Conservation (phyloP, 2,797 vertebrate genomes). For the Tapera naevia region DNA sequence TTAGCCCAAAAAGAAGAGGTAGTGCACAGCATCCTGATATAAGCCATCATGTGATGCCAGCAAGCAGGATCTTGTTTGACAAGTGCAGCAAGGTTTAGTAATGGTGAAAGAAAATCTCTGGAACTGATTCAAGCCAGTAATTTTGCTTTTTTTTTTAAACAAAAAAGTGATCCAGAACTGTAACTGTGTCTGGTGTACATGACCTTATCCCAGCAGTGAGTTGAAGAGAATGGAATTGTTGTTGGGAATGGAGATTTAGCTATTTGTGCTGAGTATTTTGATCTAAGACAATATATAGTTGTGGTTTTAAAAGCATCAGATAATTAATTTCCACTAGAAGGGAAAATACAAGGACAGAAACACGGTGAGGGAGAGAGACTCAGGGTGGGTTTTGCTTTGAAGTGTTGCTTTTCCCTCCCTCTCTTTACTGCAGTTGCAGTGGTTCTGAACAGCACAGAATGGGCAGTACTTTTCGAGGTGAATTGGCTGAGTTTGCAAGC, state of each 20-base stretch:
- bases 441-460: background rate
- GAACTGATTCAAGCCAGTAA: background rate
- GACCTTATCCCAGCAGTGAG: background rate
- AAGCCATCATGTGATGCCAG: background rate
- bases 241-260: background rate
- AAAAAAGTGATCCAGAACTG: background rate
- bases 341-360: background rate
- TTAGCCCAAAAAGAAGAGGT: background rate
- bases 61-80: background rate
- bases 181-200: background rate
- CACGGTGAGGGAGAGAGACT: rapidly evolving
- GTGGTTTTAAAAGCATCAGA: background rate
- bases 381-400: background rate
- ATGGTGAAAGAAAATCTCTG: background rate
- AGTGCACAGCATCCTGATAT: background rate
- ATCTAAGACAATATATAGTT: background rate
- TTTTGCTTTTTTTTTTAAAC: background rate
- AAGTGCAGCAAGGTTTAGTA: background rate
- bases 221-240: background rate
- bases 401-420: background rate
- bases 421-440: background rate
- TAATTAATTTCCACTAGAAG: background rate
- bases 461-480: background rate
- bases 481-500: background rate
- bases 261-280: background rate